Percentiles rank a stretch among this genome's conserved stretches.
These are phyloP conservation scores for Polylopha cassiicola DNA, from an alignment of 2,888 invertebrate genomes.

Conservation along the genomic window DNA sequence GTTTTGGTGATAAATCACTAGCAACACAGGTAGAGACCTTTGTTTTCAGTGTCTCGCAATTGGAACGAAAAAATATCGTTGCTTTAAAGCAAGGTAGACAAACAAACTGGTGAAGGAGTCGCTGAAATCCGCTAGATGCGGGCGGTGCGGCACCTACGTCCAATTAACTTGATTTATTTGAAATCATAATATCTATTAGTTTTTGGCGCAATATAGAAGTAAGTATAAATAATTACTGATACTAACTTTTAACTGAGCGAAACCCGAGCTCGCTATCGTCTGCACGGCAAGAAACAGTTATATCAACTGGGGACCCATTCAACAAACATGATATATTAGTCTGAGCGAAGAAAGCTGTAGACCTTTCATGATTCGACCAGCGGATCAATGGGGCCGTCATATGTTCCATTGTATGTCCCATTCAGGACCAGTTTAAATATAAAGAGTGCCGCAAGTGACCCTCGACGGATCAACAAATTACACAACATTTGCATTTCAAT, in stretches of 20 bases:
- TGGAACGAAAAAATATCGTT: no score
- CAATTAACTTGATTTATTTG: no score
- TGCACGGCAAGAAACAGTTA: conserved; percentile 49
- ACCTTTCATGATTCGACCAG: conserved; percentile 44
- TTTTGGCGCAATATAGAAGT: no score
- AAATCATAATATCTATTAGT: no score
- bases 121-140: no score
- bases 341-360: conserved; percentile 41
- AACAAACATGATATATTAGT: conserved; percentile 58
- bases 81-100: no score
- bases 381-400: conserved; percentile 66
- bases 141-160: no score
- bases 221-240: conserved; percentile 2
- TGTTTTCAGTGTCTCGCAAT: no score
- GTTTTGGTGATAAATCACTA: no score
- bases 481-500: conserved; percentile 72
- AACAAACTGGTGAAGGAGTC: no score
- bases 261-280: conserved; percentile 22
- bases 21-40: no score
- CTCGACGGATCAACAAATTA: conserved; percentile 75
- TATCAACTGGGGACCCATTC: conserved; percentile 54
- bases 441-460: conserved; percentile 73
- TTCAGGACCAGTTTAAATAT: conserved; percentile 61
- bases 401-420: conserved; percentile 54
- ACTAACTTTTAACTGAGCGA: neutral